A percentile compares a stretch with the other conserved stretches of the same genome.
phyloP scores from a whole-genome alignment of 2,113 vertebrate genomes.

The Cardinalis cardinalis region DNA sequence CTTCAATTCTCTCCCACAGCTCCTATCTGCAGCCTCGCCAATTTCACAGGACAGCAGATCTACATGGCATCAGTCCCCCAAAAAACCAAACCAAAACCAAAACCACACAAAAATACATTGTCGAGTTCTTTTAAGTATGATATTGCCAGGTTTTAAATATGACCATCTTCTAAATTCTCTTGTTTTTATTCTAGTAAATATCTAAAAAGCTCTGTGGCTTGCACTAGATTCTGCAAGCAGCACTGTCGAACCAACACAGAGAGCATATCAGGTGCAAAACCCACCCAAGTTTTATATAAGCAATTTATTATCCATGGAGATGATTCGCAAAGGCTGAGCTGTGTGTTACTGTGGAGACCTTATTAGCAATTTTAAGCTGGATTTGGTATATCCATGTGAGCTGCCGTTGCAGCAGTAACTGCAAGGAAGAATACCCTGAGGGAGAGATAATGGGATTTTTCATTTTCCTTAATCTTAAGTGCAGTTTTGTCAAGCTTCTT shows the following conservation, averaged over 20 bases:
- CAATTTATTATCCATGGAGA: not conserved
- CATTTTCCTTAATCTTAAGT: not conserved
- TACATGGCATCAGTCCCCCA: not conserved
- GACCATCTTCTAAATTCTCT: not conserved
- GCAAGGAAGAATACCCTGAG: not conserved
- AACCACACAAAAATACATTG: not conserved
- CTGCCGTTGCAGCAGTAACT: not conserved
- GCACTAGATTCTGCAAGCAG: not conserved
- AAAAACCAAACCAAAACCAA: too few species aligned
- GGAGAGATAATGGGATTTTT: not conserved
- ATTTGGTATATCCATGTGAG: not conserved
- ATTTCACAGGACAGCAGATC: not conserved
- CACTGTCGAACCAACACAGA: accelerated
- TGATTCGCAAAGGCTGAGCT: not conserved
- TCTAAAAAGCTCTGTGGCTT: not conserved
- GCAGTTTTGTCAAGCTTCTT: not conserved
- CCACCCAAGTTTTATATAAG: slow-evolving; percentile 29
- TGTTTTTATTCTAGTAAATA: not conserved
- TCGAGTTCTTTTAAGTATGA: not conserved
- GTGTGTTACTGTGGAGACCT: slow-evolving; percentile 40
- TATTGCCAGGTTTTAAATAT: not conserved
- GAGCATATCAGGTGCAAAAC: not conserved
- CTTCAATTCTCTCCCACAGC: not conserved
- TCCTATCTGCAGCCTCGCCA: not conserved
- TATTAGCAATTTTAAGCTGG: slow-evolving; percentile 24